Evolutionary conservation across 2,113 vertebrate genomes (phyloP).

Genomic region (Apteryx mantelli): DNA sequence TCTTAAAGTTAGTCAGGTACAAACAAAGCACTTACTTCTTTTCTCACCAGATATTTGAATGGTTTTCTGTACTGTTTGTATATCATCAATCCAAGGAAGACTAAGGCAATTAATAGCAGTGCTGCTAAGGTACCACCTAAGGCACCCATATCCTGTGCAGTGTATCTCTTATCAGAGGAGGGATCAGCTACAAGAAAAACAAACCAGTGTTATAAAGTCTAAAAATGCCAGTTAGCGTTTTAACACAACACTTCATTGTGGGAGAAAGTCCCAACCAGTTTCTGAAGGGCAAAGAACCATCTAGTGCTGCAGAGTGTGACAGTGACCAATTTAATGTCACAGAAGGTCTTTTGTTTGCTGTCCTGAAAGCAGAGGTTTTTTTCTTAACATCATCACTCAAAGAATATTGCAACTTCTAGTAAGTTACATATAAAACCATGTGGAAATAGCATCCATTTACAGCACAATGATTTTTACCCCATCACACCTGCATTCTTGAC

Average conservation of each 20-base stretch:
- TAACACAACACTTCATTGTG: background rate
- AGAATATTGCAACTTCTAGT: background rate
- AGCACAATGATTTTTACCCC: background rate
- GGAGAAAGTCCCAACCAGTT: background rate
- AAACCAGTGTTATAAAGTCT: background rate
- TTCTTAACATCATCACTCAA: background rate
- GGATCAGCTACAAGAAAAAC: background rate
- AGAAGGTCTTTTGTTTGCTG: background rate
- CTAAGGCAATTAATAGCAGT: constrained; percentile 79
- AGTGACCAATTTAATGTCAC: background rate
- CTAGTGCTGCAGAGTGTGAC: background rate
- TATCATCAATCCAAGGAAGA: constrained; percentile 79
- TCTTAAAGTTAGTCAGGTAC: background rate
- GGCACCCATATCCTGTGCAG: constrained; percentile 81
- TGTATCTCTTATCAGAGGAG: background rate
- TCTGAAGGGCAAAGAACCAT: background rate
- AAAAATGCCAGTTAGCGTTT: background rate
- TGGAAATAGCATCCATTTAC: background rate
- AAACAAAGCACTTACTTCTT: constrained; percentile 10
- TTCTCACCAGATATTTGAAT: background rate
- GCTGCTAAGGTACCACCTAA: constrained; percentile 82
- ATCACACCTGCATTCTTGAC: background rate
- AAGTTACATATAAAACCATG: background rate
- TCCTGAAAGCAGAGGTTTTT: background rate
- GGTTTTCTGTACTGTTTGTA: background rate